A percentile compares a stretch with the other conserved stretches of the same genome.
These are phyloP conservation scores for Epizoanthus illoricatus DNA, from an alignment of 92 coral and sea anemone genomes.

Conservation along the genomic window DNA sequence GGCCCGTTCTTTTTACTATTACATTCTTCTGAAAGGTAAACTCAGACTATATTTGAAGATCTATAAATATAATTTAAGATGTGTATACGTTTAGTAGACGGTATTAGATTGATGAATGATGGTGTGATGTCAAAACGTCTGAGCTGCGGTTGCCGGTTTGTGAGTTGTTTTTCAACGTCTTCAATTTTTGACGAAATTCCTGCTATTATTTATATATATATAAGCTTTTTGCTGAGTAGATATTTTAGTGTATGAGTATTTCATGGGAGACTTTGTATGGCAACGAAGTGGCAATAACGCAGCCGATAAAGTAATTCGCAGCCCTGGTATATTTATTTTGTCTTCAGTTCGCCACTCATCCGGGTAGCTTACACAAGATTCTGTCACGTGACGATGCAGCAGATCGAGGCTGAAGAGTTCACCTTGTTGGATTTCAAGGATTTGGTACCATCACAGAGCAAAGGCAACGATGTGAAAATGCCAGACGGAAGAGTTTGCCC, in stretches of 20 bases:
- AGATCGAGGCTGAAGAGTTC: conserved; percentile 64
- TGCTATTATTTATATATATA: no score
- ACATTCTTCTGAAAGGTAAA: no score
- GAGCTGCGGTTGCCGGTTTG: neutral
- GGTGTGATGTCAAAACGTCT: neutral
- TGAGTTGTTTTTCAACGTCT: neutral
- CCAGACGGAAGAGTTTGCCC: conserved; percentile 99
- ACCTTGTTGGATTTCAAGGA: conserved; percentile 62
- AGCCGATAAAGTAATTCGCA: neutral
- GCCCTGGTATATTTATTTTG: neutral
- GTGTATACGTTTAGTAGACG: no score
- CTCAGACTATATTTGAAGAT: no score
- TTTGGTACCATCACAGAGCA: conserved; percentile 57
- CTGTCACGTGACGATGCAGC: conserved; percentile 84
- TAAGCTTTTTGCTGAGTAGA: neutral
- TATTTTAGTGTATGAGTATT: neutral
- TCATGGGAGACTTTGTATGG: neutral
- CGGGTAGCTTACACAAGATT: conserved; percentile 21
- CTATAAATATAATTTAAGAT: no score
- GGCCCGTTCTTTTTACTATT: no score
- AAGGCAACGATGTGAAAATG: conserved; percentile 63
- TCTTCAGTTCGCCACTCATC: conserved; percentile 30
- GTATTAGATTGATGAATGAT: no score
- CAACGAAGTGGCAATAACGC: neutral
- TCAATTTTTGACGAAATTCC: neutral